Conservation (phyloP, 2,888 invertebrate species). For the Ophioninae sp. region DNA sequence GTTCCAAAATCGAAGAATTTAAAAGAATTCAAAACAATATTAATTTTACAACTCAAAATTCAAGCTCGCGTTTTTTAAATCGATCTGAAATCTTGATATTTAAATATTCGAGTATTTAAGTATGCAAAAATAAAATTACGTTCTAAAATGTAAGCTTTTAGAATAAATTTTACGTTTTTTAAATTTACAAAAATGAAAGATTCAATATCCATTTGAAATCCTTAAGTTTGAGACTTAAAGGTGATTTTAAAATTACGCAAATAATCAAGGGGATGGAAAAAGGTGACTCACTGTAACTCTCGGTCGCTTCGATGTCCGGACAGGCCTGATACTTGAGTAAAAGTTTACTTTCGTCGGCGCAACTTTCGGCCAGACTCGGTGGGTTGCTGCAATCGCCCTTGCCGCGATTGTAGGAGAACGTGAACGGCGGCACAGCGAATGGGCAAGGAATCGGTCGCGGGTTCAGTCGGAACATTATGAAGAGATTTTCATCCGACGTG, state of each 20-base stretch:
- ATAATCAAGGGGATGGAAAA: constrained; percentile 9
- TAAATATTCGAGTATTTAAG: too few relatives aligned
- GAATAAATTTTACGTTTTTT: too few relatives aligned
- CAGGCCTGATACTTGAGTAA: constrained; percentile 93
- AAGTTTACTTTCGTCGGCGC: constrained; percentile 91
- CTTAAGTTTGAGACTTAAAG: too few relatives aligned
- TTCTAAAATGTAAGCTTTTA: too few relatives aligned
- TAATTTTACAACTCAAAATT: too few relatives aligned
- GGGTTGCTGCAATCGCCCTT: constrained; percentile 90
- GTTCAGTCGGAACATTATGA: constrained; percentile 88
- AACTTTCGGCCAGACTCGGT: constrained; percentile 90
- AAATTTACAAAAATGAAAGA: too few relatives aligned
- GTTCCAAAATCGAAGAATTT: too few relatives aligned
- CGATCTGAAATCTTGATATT: too few relatives aligned
- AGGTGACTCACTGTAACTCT: constrained; percentile 87
- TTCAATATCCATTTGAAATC: too few relatives aligned
- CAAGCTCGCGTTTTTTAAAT: too few relatives aligned
- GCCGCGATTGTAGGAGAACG: constrained; percentile 89
- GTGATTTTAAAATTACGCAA: not conserved
- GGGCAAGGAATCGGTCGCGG: constrained; percentile 90
- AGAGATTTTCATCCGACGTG: constrained; percentile 88
- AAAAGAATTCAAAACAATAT: too few relatives aligned
- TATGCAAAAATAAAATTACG: too few relatives aligned
- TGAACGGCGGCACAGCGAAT: constrained; percentile 90
- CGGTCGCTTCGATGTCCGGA: constrained; percentile 89